Base-by-base conservation (phyloP, 2,113 vertebrate genomes). In the Clarias gariepinus region DNA sequence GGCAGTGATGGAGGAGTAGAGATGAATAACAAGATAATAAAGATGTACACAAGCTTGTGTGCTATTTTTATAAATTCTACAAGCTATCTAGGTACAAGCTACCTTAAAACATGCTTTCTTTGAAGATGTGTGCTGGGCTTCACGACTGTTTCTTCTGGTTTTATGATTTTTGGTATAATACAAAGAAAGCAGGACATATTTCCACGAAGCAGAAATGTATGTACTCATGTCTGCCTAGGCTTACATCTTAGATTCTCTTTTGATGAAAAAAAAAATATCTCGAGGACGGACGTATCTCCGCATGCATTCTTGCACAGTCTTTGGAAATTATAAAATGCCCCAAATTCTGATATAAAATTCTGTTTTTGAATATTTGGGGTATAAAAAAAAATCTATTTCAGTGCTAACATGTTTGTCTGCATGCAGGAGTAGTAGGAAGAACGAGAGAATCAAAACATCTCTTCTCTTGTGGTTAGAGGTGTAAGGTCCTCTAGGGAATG, bases 11-110 rank as follows among this genome's bases (percentile, higher is more conserved):
- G 74, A 82, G 82, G n/a, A 41, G 13, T 52, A 82, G 53, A 30
- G 81, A 53, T 8, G 21, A 41, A 76, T 87, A 85, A 89, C 57
- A 81, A 85, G 83, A 85, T 88, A 87, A 88, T 18, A 23, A 74
- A 57, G 82, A 85, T 88, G 60, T 55, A 74, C 85, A 74, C 47
- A 58, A 86, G 78, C 86, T 73, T 68, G 18, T 90, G 69, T 69
- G 23, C 69, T 87, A 78, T 77, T 58, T 82, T 85, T 85, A 88
- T 57, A 77, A 81, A 83, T 33, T n/a, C 83, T 69, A 77, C 78
- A 85, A 60, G 55, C 60, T 82, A 63, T 87, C 28, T 33, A 58
- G 69, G 77, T 82, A 60, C 76, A 66, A 47, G n/a, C 60, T 84
- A 57, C 47, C 61, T 76, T 64, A 53, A 86, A 52, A 78, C 36